phyloP scores from a whole-genome alignment of 2,888 invertebrate species.

The Bellardia pandia region DNA sequence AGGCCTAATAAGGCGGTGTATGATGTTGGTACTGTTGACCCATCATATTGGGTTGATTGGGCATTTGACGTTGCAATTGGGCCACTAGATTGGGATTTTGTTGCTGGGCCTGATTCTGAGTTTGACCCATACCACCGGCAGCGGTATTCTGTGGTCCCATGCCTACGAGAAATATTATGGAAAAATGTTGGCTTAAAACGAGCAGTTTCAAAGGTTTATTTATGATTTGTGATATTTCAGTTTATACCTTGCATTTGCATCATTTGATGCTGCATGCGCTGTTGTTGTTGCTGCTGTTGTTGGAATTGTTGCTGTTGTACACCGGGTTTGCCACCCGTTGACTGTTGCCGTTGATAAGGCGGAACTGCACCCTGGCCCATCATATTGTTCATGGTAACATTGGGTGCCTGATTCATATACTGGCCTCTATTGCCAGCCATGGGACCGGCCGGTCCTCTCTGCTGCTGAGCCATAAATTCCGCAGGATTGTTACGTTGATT shows the following conservation, averaged over 20 bases:
- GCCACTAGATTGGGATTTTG: conserved; percentile 88
- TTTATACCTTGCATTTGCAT: conserved; percentile 86
- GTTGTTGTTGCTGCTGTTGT: conserved; percentile 86
- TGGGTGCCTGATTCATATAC: conserved; percentile 88
- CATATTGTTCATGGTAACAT: conserved; percentile 91
- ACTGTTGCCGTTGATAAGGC: conserved; percentile 88
- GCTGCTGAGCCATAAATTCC: conserved; percentile 81
- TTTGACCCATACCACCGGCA: conserved; percentile 80
- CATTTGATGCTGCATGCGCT: conserved; percentile 89
- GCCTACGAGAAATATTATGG: conserved; percentile 72
- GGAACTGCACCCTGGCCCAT: conserved; percentile 88
- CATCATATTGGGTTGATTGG: conserved; percentile 81
- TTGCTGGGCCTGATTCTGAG: conserved; percentile 84
- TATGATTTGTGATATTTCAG: neutral
- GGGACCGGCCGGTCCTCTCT: conserved; percentile 77
- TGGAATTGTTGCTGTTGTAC: conserved; percentile 82
- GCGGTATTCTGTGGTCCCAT: conserved; percentile 80
- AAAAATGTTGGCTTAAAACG: neutral
- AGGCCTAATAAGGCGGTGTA: conserved; percentile 82
- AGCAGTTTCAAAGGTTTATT: neutral
- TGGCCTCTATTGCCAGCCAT: conserved; percentile 83
- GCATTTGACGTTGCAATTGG: conserved; percentile 87
- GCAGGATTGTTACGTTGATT: conserved; percentile 81
- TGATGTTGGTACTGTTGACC: conserved; percentile 84
- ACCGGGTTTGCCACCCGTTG: conserved; percentile 81